Evolutionary conservation across 2,797 vertebrate species (phyloP).

Genomic region (Phrynocephalus forsythii): DNA sequence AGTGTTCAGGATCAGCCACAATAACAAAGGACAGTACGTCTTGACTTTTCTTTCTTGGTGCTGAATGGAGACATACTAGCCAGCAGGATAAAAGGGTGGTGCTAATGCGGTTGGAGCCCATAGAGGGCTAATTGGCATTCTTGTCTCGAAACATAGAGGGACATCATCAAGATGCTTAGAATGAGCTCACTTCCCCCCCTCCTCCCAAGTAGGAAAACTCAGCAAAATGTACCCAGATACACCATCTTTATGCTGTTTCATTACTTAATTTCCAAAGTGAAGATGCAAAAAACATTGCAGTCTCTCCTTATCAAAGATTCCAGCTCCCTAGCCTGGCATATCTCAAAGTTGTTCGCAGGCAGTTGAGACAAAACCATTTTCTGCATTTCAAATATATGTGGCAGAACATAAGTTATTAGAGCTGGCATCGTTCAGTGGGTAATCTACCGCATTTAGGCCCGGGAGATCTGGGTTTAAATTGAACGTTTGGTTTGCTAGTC

Average conservation of each 20-base stretch:
- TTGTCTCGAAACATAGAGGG: not conserved
- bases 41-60: not conserved
- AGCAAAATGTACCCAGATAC: not conserved
- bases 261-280: conserved; percentile 26
- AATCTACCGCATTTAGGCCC: not conserved
- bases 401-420: not conserved
- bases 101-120: conserved; percentile 2
- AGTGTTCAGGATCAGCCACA: conserved; percentile 22
- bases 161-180: not conserved
- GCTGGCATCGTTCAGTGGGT: not conserved
- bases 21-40: not conserved
- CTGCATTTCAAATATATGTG: not conserved
- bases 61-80: conserved; percentile 5
- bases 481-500: accelerated
- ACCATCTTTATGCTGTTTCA: conserved; percentile 1
- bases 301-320: not conserved
- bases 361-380: not conserved
- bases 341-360: not conserved
- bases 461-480: not conserved
- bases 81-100: not conserved
- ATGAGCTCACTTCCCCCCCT: not conserved
- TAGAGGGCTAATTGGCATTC: conserved; percentile 14
- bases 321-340: not conserved
- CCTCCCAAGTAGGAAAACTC: accelerated
- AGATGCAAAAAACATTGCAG: not conserved